Evolutionary conservation across 2,113 vertebrate genomes (phyloP).

Genomic region (Oryctolagus cuniculus): mOryCun1.1 NC_091433.1:171791001-171791500

Average conservation of each 20-base stretch:
- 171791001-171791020: not conserved
- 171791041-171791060: not conserved
- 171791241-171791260: too few relatives aligned
- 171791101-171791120: not conserved
- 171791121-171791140: not conserved
- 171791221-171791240: not conserved
- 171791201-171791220: not conserved
- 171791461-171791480: too few relatives aligned
- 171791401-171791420: too few relatives aligned
- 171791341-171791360: too few relatives aligned
- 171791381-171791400: too few relatives aligned
- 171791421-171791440: too few relatives aligned
- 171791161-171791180: too few relatives aligned
- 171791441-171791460: too few relatives aligned
- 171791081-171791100: not conserved
- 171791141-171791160: not conserved
- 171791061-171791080: not conserved
- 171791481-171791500: too few relatives aligned
- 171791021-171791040: not conserved
- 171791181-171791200: not conserved
- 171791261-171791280: not conserved
- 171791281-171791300: not conserved
- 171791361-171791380: too few relatives aligned
- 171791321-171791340: too few relatives aligned
- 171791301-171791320: too few relatives aligned